Base-by-base conservation (phyloP, 2,113 vertebrate species). In the Anas platyrhynchos region DNA sequence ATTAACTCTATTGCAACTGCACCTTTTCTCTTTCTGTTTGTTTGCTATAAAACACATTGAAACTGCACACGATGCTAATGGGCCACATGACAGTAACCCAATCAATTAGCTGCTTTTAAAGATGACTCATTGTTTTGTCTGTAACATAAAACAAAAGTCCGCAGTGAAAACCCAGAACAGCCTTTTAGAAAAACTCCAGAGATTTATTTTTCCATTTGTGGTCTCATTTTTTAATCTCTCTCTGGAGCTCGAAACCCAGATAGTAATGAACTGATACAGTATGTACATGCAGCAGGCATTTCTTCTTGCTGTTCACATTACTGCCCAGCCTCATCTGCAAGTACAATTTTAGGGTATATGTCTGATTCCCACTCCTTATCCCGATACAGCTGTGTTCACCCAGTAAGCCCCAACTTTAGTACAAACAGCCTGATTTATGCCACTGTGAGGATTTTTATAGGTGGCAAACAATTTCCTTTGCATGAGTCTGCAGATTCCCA, bases 81-180 rank as follows among this genome's bases (percentile, higher is more conserved):
- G 62, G 41, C 71, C 75, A 77, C 78, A 34, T 68, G 73, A 84
- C 67, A 15, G 31, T 65, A 91, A 50, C 59, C 87, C 78, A 72
- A 96, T 89, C 86, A 93, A 83, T 89, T 81, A 93, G 61, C 72
- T 77, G 74, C 90, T 94, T 94, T 93, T 82, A 74, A 89, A 83
- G 82, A 71, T 96, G 96, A 96, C 44, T 96, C 91, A 95, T 38
- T 95, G 69, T 93, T 96, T 94, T 89, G 50, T 95, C 91, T 94
- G 90, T 93, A 92, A 85, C 23, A 74, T 82, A 76, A 96, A 95
- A 91, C 82, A 82, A 74, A 93, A 95, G 66, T 62, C 91, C 66
- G 71, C 86, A 88, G 68, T 31, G 61, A 88, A 95, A 94, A 41
- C 15, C 63, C 66, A 91, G 63, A 48, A 34, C 44, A 81, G 54